Conservation (phyloP, 1,140 invertebrate genomes). For the Nixonia krombeini region DNA sequence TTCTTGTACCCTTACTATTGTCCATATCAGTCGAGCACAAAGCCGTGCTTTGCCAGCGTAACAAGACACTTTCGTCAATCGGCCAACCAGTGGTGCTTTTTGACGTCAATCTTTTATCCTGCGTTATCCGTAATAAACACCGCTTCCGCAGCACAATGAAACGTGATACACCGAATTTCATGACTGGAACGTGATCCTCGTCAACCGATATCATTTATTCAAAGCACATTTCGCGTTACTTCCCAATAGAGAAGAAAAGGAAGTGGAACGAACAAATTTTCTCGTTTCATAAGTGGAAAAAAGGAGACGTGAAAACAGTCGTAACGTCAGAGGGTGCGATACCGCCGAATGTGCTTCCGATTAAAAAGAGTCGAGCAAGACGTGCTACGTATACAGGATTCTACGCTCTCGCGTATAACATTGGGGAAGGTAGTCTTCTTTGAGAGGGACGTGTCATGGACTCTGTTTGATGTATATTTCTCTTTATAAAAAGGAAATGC, state of each 20-base stretch:
- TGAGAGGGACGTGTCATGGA: too few relatives aligned
- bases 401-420: background rate
- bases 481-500: background rate
- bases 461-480: too few relatives aligned
- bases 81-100: too few relatives aligned
- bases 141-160: too few relatives aligned
- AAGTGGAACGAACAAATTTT: slow-evolving; percentile 3
- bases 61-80: too few relatives aligned
- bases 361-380: slow-evolving; percentile 4
- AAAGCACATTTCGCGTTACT: background rate
- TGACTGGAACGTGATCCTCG: background rate
- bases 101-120: too few relatives aligned
- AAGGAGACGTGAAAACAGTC: slow-evolving; percentile 9
- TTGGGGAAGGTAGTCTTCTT: background rate
- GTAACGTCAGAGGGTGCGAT: slow-evolving; percentile 5
- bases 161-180: too few relatives aligned
- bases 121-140: too few relatives aligned
- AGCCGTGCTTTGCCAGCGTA: too few relatives aligned
- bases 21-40: too few relatives aligned
- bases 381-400: slow-evolving; percentile 1
- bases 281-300: slow-evolving; percentile 13
- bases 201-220: slow-evolving; percentile 1
- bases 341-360: slow-evolving; percentile 18
- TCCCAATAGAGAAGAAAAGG: background rate
- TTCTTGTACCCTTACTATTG: too few relatives aligned